Conservation (phyloP, 2,113 vertebrate species). For the Otis tarda region DNA sequence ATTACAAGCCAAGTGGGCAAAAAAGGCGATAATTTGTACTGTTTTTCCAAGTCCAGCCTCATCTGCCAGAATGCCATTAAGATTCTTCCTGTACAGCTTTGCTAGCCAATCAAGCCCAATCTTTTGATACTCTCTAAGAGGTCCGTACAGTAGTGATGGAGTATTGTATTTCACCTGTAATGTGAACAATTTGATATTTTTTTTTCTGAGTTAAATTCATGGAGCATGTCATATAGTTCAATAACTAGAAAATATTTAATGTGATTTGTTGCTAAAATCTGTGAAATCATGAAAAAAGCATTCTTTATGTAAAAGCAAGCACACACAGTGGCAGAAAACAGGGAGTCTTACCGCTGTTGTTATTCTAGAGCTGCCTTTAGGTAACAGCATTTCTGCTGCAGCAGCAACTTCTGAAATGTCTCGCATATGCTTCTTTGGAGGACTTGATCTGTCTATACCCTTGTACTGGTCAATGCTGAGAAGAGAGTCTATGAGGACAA, state of each 20-base stretch:
- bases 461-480: slow-evolving; percentile 87
- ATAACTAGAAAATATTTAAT: background rate
- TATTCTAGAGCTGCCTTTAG: slow-evolving; percentile 87
- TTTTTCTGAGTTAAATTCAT: background rate
- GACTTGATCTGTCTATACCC: slow-evolving; percentile 73
- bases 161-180: slow-evolving; percentile 77
- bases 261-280: background rate
- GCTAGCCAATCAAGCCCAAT: slow-evolving; percentile 90
- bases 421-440: slow-evolving; percentile 77
- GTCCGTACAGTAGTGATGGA: slow-evolving; percentile 83
- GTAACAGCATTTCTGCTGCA: slow-evolving; percentile 86
- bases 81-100: slow-evolving; percentile 86
- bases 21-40: slow-evolving; percentile 90
- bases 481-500: slow-evolving; percentile 87
- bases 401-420: slow-evolving; percentile 90
- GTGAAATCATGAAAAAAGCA: background rate
- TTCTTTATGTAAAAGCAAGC: background rate
- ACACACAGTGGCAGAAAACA: background rate
- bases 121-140: slow-evolving; percentile 89
- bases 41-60: slow-evolving; percentile 90
- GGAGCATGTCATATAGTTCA: background rate
- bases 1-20: slow-evolving; percentile 88
- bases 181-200: background rate
- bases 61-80: slow-evolving; percentile 91
- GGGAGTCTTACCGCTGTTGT: slow-evolving; percentile 78